These are phyloP conservation scores for Watsonalla binaria DNA, from an alignment of 2,888 invertebrate genomes.

Conservation along the genomic window DNA sequence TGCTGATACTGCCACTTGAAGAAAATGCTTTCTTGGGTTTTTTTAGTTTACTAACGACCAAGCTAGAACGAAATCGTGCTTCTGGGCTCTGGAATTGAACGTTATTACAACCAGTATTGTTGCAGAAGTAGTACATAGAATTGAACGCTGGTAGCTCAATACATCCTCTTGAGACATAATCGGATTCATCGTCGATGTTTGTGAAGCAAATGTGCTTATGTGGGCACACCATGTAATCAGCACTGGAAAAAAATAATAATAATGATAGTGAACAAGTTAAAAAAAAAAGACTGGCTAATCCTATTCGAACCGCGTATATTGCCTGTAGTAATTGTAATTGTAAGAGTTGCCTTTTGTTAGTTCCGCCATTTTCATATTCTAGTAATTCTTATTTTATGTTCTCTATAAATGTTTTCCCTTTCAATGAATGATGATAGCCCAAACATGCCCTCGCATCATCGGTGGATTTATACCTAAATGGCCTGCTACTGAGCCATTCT, in stretches of 20 bases:
- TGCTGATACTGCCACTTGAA: conserved; percentile 3
- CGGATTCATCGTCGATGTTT: conserved; percentile 38
- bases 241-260: conserved; percentile 32
- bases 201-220: conserved; percentile 47
- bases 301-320: too few species aligned
- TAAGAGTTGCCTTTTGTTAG: too few species aligned
- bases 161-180: conserved; percentile 52
- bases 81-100: conserved; percentile 17
- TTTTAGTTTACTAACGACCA: not conserved
- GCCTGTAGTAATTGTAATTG: too few species aligned
- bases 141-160: conserved; percentile 41
- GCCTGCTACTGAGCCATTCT: too few species aligned
- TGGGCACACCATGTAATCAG: conserved; percentile 43
- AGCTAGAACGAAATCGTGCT: not conserved
- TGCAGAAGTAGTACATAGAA: conserved; percentile 45
- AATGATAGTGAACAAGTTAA: not conserved
- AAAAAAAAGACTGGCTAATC: too few species aligned
- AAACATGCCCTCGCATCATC: too few species aligned
- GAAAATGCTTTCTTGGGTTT: not conserved
- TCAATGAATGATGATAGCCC: too few species aligned
- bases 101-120: conserved; percentile 37
- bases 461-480: too few species aligned
- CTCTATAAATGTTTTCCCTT: too few species aligned
- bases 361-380: too few species aligned
- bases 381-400: too few species aligned